phyloP scores from a whole-genome alignment of 2,113 vertebrate genomes.

The Parus major region DNA sequence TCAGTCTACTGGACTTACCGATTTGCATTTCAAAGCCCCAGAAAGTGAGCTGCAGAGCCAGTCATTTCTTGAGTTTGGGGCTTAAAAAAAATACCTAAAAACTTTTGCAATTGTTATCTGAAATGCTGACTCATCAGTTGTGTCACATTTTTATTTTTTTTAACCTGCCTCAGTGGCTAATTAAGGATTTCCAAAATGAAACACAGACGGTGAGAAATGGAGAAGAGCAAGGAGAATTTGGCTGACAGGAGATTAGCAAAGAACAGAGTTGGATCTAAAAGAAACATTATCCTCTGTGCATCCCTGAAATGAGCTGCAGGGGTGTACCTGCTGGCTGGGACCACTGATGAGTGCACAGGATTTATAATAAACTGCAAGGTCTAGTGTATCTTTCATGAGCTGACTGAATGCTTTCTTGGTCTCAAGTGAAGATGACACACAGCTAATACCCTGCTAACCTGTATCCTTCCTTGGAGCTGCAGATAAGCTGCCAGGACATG shows the following conservation, averaged over 20 bases:
- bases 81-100: background rate
- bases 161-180: background rate
- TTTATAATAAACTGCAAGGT: constrained; percentile 22
- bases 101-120: background rate
- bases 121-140: constrained; percentile 35
- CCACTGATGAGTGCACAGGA: background rate
- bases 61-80: background rate
- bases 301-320: background rate
- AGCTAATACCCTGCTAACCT: constrained; percentile 1
- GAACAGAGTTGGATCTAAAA: background rate
- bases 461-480: background rate
- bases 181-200: constrained; percentile 22
- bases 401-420: constrained; percentile 8
- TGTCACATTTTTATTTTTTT: background rate
- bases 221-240: constrained; percentile 28
- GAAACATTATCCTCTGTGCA: background rate
- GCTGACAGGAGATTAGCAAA: constrained; percentile 54
- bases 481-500: background rate
- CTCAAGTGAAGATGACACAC: background rate
- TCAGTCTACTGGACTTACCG: constrained; percentile 9
- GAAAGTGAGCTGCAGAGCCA: constrained; percentile 12
- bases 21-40: constrained; percentile 59
- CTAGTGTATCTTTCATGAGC: background rate
- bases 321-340: constrained; percentile 2
- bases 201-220: background rate